Evolutionary conservation across 2,888 invertebrate species (phyloP).

Genomic region (Gerris lacustris): DNA sequence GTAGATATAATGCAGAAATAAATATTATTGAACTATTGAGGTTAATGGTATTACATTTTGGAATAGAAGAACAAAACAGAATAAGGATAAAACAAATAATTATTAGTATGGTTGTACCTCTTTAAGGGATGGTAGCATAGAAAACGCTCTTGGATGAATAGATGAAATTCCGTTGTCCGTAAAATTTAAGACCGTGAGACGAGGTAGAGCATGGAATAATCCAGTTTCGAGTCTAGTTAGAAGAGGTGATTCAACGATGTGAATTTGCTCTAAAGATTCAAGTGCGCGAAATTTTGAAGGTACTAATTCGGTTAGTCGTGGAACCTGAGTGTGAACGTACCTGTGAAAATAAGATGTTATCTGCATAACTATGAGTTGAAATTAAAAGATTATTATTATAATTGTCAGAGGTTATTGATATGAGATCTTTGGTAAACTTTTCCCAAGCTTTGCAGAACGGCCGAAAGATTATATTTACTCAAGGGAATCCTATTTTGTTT

Average conservation of each 20-base stretch:
- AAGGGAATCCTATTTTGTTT: too few relatives aligned
- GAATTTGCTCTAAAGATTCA: slow-evolving; percentile 59
- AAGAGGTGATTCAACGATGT: slow-evolving; percentile 51
- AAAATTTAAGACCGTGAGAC: slow-evolving; percentile 58
- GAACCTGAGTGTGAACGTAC: slow-evolving; percentile 37
- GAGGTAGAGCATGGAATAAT: slow-evolving; percentile 54
- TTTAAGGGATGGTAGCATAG: slow-evolving; percentile 54
- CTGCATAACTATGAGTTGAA: too few relatives aligned
- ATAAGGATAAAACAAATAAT: neutral
- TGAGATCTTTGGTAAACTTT: too few relatives aligned
- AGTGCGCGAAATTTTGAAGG: slow-evolving; percentile 39
- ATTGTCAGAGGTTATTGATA: too few relatives aligned
- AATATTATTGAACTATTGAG: neutral
- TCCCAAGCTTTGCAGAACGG: too few relatives aligned
- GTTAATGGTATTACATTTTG: neutral
- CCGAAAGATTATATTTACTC: too few relatives aligned
- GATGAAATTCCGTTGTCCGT: slow-evolving; percentile 61
- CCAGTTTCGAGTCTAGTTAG: slow-evolving; percentile 59
- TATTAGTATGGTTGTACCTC: slow-evolving; percentile 43
- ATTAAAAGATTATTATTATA: too few relatives aligned
- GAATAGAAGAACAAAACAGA: neutral
- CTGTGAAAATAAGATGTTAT: neutral
- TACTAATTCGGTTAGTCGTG: slow-evolving; percentile 29
- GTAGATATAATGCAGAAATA: neutral
- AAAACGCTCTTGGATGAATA: slow-evolving; percentile 65